Percentiles rank a stretch among this genome's conserved stretches.
These are phyloP conservation scores for Lagodon rhomboides DNA, from an alignment of 2,797 vertebrate genomes.

Conservation along the genomic window DNA sequence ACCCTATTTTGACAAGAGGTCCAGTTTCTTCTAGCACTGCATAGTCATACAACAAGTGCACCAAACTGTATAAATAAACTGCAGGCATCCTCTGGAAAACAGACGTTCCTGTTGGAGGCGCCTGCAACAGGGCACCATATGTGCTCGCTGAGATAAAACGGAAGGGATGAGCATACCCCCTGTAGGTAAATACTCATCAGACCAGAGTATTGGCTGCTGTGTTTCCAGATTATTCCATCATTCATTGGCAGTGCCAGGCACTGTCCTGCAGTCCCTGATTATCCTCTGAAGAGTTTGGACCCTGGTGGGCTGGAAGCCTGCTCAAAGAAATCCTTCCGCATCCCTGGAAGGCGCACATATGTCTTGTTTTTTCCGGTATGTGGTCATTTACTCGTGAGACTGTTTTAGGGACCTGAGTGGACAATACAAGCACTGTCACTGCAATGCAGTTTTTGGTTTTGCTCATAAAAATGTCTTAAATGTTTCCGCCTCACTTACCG, in stretches of 20 bases:
- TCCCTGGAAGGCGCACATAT: slow-evolving; percentile 80
- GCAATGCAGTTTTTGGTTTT: not conserved
- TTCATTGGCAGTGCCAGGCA: slow-evolving; percentile 71
- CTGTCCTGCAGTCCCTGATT: slow-evolving; percentile 71
- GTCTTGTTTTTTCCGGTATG: slow-evolving; percentile 69
- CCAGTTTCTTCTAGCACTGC: slow-evolving; percentile 21
- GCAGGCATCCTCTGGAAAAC: slow-evolving; percentile 70
- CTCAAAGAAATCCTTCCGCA: slow-evolving; percentile 67
- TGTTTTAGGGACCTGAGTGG: slow-evolving; percentile 9
- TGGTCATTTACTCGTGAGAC: slow-evolving; percentile 40
- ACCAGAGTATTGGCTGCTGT: slow-evolving; percentile 80
- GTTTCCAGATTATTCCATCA: slow-evolving; percentile 81
- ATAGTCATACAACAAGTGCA: slow-evolving; percentile 60
- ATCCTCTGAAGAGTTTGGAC: slow-evolving; percentile 69
- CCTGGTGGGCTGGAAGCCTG: slow-evolving; percentile 67
- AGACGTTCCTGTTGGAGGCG: slow-evolving; percentile 68
- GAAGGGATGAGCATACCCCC: slow-evolving; percentile 77
- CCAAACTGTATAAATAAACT: slow-evolving; percentile 60
- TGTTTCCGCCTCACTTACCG: no score
- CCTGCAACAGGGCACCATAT: slow-evolving; percentile 78
- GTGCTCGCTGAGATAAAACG: slow-evolving; percentile 79
- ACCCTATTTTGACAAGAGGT: slow-evolving; percentile 21
- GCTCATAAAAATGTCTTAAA: slow-evolving; percentile 11
- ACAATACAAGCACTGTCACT: not conserved
- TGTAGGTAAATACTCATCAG: slow-evolving; percentile 81